A percentile compares a stretch with the other conserved stretches of the same genome.
These are phyloP conservation scores for Maccullochella peelii DNA, from an alignment of 2,113 vertebrate genomes.

Conservation along the genomic window DNA sequence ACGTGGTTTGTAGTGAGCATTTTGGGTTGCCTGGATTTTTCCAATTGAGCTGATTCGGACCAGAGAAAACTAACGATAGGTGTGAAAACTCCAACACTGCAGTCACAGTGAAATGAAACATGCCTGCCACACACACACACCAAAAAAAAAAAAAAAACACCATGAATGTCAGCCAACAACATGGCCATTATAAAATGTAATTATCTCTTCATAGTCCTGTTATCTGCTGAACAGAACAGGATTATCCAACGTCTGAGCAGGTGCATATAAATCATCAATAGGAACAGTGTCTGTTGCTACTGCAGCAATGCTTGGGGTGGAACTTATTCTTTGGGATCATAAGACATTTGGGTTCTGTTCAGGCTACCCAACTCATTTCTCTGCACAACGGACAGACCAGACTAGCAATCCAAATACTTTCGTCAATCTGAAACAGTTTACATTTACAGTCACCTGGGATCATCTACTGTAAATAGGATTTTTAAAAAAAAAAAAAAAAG, in stretches of 20 bases:
- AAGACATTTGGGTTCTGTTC: not conserved
- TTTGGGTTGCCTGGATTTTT: no score
- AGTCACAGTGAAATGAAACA: no score
- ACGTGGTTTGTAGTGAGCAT: no score
- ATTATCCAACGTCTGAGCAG: not conserved
- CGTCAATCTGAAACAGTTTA: not conserved
- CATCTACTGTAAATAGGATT: not conserved
- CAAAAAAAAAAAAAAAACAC: no score
- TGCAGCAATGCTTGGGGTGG: no score
- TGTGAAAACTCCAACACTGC: no score
- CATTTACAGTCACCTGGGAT: not conserved
- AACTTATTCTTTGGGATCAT: not conserved
- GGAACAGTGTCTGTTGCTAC: not conserved
- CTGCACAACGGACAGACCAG: not conserved
- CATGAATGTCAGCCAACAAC: no score
- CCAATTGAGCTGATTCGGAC: no score
- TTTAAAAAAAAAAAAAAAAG: not conserved
- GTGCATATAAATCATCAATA: not conserved
- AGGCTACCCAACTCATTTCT: not conserved
- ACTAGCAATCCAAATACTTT: not conserved
- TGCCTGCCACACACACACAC: no score
- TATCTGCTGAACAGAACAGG: not conserved
- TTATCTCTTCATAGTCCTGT: not conserved
- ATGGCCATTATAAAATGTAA: not conserved
- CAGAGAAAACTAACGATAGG: no score